These are phyloP conservation scores for Rhimphoctona megacephalus DNA, from an alignment of 2,888 invertebrate genomes.

Conservation along the genomic window DNA sequence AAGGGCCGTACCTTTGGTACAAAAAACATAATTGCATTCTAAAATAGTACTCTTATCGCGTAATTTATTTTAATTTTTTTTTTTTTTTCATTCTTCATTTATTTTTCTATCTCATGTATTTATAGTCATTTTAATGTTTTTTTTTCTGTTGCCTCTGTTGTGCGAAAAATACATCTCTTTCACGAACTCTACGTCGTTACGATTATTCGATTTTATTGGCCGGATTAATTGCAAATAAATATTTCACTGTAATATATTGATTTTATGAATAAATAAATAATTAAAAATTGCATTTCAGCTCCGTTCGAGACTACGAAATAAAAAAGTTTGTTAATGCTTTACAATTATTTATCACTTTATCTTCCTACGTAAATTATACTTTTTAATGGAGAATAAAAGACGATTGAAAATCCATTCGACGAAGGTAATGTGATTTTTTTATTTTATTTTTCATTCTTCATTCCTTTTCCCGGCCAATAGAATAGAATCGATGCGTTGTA, in stretches of 20 bases:
- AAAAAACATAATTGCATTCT: constrained; percentile 69
- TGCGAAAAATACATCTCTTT: constrained; percentile 11
- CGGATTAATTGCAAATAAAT: background rate
- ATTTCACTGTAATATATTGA: background rate
- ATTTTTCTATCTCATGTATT: constrained; percentile 13
- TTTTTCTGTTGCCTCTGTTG: background rate
- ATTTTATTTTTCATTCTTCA: constrained; percentile 27
- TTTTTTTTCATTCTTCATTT: constrained; percentile 1
- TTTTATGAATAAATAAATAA: background rate
- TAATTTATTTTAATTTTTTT: constrained; percentile 17
- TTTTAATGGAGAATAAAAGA: background rate
- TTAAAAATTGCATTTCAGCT: background rate
- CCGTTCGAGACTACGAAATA: background rate
- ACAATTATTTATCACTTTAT: background rate
- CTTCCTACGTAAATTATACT: constrained; percentile 3
- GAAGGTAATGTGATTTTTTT: constrained; percentile 12
- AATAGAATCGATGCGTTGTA: constrained; percentile 49
- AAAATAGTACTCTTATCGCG: constrained; percentile 62
- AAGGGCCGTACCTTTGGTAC: constrained; percentile 72
- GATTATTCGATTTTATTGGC: constrained; percentile 49
- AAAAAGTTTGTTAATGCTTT: background rate
- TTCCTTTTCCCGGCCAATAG: constrained; percentile 4
- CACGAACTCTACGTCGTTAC: constrained; percentile 27
- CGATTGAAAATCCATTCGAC: constrained; percentile 11
- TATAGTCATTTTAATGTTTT: background rate